phyloP scores from a whole-genome alignment of 2,888 invertebrate genomes.

The Chrysodeixis includens region DNA sequence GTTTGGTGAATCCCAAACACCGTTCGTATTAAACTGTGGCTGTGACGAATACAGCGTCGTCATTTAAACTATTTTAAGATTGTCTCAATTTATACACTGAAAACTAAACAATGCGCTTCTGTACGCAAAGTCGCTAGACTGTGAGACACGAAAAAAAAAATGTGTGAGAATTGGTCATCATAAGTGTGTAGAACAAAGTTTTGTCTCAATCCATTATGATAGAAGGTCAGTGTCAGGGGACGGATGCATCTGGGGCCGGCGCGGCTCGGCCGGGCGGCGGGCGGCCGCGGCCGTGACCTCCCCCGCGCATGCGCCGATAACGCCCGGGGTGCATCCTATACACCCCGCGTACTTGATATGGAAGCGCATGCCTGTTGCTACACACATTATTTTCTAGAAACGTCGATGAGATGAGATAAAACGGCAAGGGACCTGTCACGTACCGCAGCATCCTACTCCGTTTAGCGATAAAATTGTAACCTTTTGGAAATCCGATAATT shows the following conservation, averaged over 20 bases:
- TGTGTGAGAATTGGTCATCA: neutral
- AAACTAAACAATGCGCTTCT: neutral
- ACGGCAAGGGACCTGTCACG: too few relatives aligned
- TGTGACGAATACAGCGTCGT: neutral
- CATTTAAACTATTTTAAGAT: slow-evolving; percentile 3
- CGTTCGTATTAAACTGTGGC: neutral
- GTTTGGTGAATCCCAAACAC: neutral
- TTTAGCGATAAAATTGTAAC: too few relatives aligned
- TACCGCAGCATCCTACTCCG: too few relatives aligned
- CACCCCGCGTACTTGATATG: slow-evolving; percentile 17
- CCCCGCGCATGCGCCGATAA: slow-evolving; percentile 39
- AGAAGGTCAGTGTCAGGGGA: slow-evolving; percentile 57
- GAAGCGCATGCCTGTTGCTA: slow-evolving; percentile 36
- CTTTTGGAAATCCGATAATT: too few relatives aligned
- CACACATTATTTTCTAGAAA: slow-evolving; percentile 18
- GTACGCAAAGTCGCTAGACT: neutral
- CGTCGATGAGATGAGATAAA: neutral
- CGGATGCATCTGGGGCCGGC: slow-evolving; percentile 44
- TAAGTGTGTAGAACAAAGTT: slow-evolving; percentile 6
- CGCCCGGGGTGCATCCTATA: slow-evolving; percentile 33
- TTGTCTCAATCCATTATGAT: slow-evolving; percentile 19
- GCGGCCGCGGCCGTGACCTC: slow-evolving; percentile 41
- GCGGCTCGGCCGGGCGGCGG: slow-evolving; percentile 10
- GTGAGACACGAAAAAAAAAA: neutral
- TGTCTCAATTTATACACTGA: neutral